These are phyloP conservation scores for Myripristis jacobus DNA, from an alignment of 2,797 vertebrate genomes.

Conservation along the genomic window DNA sequence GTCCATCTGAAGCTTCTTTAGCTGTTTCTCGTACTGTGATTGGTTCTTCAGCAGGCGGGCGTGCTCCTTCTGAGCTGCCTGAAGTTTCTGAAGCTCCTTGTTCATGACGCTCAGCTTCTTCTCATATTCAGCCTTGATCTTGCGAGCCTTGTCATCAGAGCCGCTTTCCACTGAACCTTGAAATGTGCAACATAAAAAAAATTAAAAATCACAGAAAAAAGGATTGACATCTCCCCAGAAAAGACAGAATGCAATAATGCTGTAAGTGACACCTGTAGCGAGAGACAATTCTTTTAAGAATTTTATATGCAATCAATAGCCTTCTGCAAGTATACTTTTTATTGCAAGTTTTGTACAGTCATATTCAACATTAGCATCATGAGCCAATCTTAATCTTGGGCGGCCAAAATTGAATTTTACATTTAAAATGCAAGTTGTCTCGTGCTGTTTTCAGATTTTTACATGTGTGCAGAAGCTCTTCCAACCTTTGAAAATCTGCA, in stretches of 20 bases:
- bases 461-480: not conserved
- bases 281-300: too few species aligned
- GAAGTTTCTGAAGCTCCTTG: constrained; percentile 95
- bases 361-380: too few species aligned
- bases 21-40: constrained; percentile 96
- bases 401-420: too few species aligned
- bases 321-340: too few species aligned
- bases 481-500: not conserved
- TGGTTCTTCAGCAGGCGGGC: constrained; percentile 97
- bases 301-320: too few species aligned
- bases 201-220: not conserved
- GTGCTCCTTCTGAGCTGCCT: constrained; percentile 95
- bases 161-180: constrained; percentile 92
- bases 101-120: constrained; percentile 96
- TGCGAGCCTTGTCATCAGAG: constrained; percentile 94
- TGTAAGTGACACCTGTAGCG: not conserved
- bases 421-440: too few species aligned
- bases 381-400: too few species aligned
- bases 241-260: not conserved
- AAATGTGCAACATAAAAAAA: constrained; percentile 3
- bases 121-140: constrained; percentile 95
- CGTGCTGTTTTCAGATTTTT: not conserved
- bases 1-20: constrained; percentile 95
- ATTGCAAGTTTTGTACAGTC: too few species aligned
- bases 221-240: not conserved